phyloP scores from a whole-genome alignment of 2,888 invertebrate genomes.

The Macrophya alboannulata region DNA sequence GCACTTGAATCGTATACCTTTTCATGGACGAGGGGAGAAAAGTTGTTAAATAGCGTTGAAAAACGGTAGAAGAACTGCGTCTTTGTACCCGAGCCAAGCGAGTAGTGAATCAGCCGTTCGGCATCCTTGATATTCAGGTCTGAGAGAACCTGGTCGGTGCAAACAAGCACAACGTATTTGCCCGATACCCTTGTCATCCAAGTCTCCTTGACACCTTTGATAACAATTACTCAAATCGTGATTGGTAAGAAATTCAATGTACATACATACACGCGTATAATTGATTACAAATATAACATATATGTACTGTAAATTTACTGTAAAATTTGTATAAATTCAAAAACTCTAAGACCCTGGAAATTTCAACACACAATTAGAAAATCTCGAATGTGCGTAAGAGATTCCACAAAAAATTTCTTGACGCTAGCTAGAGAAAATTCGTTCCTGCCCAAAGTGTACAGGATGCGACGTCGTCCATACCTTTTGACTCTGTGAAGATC shows the following conservation, averaged over 20 bases:
- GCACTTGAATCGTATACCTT: neutral
- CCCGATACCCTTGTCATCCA: constrained; percentile 80
- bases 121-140: constrained; percentile 86
- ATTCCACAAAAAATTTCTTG: neutral
- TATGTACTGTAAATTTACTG: no score
- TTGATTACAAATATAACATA: no score
- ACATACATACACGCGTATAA: no score
- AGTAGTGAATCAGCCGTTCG: constrained; percentile 87
- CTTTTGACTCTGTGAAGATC: constrained; percentile 66
- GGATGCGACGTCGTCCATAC: constrained; percentile 52
- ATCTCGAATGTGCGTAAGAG: neutral
- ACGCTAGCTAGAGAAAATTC: neutral
- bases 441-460: neutral
- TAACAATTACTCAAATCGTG: neutral
- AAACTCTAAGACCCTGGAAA: no score
- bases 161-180: constrained; percentile 83
- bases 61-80: constrained; percentile 86
- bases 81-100: constrained; percentile 85
- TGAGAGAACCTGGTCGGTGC: constrained; percentile 86
- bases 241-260: no score
- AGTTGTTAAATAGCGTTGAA: constrained; percentile 85
- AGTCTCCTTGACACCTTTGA: constrained; percentile 75
- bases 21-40: neutral
- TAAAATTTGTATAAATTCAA: no score
- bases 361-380: neutral